A percentile compares a stretch with the other conserved stretches of the same genome.
Evolutionary conservation across 2,797 vertebrate species (phyloP).

Genomic region (Poecilia wingei): DNA sequence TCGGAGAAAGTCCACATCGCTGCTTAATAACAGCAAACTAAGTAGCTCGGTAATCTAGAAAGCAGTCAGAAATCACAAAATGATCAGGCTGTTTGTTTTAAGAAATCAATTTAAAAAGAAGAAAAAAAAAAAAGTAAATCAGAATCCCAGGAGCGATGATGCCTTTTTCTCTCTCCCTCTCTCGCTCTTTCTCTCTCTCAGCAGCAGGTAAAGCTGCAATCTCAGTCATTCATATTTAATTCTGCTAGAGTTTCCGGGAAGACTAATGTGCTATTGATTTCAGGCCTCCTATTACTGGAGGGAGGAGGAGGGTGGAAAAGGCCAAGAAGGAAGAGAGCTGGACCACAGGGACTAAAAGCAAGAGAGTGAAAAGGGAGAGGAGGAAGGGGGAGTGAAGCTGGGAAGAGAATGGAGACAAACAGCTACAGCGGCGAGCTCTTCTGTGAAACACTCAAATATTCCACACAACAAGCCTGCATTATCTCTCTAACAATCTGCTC

Average conservation of each 20-base stretch:
- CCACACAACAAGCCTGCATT: constrained; percentile 18
- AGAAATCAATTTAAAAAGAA: constrained; percentile 9
- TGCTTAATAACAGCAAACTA: constrained; percentile 41
- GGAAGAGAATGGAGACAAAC: constrained; percentile 43
- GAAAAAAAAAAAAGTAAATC: constrained; percentile 28
- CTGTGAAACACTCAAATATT: constrained; percentile 37
- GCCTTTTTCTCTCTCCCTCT: constrained; percentile 69
- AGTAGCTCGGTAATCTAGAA: constrained; percentile 41
- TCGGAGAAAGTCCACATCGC: constrained; percentile 42
- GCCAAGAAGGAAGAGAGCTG: constrained; percentile 52
- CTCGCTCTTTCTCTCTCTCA: constrained; percentile 44
- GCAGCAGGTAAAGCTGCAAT: constrained; percentile 84
- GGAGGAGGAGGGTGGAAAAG: constrained; percentile 31
- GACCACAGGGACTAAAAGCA: constrained; percentile 63
- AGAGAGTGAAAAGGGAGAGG: constrained; percentile 67
- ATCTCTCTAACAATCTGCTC: constrained; percentile 34
- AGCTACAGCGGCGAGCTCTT: constrained; percentile 43
- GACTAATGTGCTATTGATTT: constrained; percentile 88
- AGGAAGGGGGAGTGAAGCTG: constrained; percentile 38
- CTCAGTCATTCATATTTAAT: constrained; percentile 89
- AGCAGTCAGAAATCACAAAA: constrained; percentile 61
- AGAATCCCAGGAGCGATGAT: constrained; percentile 71
- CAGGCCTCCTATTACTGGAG: constrained; percentile 81
- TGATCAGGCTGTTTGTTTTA: constrained; percentile 70
- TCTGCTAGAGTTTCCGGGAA: constrained; percentile 83